Evolutionary conservation across 1,140 invertebrate genomes (phyloP).

Genomic region (Zaprionus davidi): DNA sequence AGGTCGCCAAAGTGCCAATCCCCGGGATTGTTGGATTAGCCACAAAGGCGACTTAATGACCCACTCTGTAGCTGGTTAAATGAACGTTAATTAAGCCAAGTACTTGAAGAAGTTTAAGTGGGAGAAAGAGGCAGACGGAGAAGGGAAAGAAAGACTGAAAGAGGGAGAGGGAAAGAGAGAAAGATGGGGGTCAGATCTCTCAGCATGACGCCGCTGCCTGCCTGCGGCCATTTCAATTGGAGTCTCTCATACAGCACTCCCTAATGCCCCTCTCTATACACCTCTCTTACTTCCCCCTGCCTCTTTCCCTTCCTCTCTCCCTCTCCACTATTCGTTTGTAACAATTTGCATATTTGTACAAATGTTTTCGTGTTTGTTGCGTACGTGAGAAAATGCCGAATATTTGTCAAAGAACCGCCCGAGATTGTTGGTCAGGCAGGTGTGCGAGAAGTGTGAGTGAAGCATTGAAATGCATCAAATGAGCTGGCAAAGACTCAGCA

Average conservation of each 20-base stretch:
- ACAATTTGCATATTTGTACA: slow-evolving; percentile 69
- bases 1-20: slow-evolving; percentile 45
- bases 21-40: slow-evolving; percentile 26
- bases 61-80: slow-evolving; percentile 22
- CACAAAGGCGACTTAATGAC: slow-evolving; percentile 28
- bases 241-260: slow-evolving; percentile 3
- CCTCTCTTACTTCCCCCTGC: background rate
- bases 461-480: slow-evolving; percentile 73
- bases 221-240: slow-evolving; percentile 27
- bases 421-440: slow-evolving; percentile 1
- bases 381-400: slow-evolving; percentile 72
- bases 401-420: slow-evolving; percentile 40
- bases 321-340: slow-evolving; percentile 16
- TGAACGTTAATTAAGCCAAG: slow-evolving; percentile 43
- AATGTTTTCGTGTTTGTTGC: slow-evolving; percentile 42
- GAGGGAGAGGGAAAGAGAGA: background rate
- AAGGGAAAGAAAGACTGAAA: background rate
- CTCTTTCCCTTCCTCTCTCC: background rate
- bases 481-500: slow-evolving; percentile 42
- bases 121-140: background rate
- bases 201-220: slow-evolving; percentile 37
- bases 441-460: slow-evolving; percentile 23
- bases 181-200: background rate
- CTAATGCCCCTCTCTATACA: background rate
- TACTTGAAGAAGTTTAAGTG: slow-evolving; percentile 25